Evolutionary conservation across 2,113 vertebrate genomes (phyloP), one percentile per base, ranked within the genome.

Genomic region (Crotalus viridis): DNA sequence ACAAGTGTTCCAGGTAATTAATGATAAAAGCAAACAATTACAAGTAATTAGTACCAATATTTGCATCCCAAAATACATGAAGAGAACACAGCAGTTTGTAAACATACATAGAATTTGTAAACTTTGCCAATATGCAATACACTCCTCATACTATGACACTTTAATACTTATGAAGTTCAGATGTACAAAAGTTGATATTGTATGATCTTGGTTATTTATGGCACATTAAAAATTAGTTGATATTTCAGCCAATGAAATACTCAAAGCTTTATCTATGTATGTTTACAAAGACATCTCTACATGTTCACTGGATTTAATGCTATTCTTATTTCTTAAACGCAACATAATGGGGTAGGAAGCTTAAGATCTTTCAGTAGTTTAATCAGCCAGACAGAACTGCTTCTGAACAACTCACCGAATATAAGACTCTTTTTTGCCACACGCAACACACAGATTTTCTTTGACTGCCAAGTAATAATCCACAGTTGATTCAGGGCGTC

Each of bases 391-490:
- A 89, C 0, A 0, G 0, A 9, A 92, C 88, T 51, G 92, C 7
- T 81, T 86, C 15, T 86, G 56, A 90, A 87, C 3, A 93, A 97
- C 98, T 94, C 54, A 99, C 99, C 99, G 98, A 95, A 99, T 99
- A 94, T 99, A 99, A 87, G 99, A 99, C 88, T 99, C 98, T 1
- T 96, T 98, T 97, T 99, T 99, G 81, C 99, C 99, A 90, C 99
- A 99, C 13, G 99, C 99, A 28, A 99, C 99, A 95, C 99, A 99
- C 0, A 99, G 97, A 90, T 99, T 99, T 97, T 99, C 98, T 97
- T 99, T 99, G 51, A 99, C 97, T 3, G 98, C 99, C 94, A 99
- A 97, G 26, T 99, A 99, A 93, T 99, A 99, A 97, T 99, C 99
- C 90, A 98, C 98, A 81, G 98, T 98, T 12, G 99, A 99, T 92